Evolutionary conservation across 2,113 vertebrate genomes (phyloP).

Genomic region (Sinocyclocheilus grahami): DNA sequence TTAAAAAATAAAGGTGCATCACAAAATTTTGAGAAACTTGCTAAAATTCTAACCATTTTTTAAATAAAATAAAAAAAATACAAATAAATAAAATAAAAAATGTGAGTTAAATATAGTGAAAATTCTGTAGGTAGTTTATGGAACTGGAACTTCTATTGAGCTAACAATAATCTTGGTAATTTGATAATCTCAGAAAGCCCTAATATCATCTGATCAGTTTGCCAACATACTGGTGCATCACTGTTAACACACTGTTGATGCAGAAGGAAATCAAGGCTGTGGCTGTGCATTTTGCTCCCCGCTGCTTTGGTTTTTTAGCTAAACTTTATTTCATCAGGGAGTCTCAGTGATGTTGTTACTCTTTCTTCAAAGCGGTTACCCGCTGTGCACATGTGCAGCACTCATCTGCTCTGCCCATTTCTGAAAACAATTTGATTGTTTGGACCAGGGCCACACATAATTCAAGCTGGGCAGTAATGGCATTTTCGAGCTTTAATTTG

Average conservation of each 20-base stretch:
- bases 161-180: background rate
- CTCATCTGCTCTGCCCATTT: conserved; percentile 23
- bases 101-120: no score
- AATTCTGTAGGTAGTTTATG: no score
- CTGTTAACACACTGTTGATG: background rate
- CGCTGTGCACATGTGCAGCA: conserved; percentile 1
- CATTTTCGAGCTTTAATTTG: conserved; percentile 17
- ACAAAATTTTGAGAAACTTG: no score
- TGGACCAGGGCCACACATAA: conserved; percentile 9
- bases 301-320: background rate
- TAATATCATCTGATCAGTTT: background rate
- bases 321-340: conserved; percentile 12
- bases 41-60: no score
- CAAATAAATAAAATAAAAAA: no score
- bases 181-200: background rate
- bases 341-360: background rate
- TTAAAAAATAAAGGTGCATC: no score
- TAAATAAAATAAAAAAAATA: no score
- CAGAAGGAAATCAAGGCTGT: background rate
- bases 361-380: background rate
- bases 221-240: background rate
- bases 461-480: conserved; percentile 27
- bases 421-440: conserved; percentile 13
- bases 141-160: no score
- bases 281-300: background rate